Evolutionary conservation across 2,113 vertebrate species (phyloP), one percentile per base, ranked within the genome.

Genomic region (Xenopus laevis): DNA sequence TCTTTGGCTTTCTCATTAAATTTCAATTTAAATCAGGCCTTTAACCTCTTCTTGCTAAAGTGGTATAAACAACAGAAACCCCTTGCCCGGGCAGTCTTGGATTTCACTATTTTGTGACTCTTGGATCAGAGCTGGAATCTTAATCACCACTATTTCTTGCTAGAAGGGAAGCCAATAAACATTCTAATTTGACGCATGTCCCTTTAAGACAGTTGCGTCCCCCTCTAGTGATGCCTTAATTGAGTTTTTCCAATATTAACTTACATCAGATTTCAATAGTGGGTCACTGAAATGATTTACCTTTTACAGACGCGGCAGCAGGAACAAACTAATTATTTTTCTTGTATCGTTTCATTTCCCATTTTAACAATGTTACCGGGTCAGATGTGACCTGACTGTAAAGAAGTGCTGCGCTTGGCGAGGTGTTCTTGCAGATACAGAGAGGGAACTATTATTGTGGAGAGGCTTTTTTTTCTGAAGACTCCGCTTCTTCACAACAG

Each of bases 251-350:
- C 47, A 50, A 50, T 50, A 50, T 55, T 55, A 55, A 16, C 17
- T 55, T 16, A 50, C 47, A 55, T n/a, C 8, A 55, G 53, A 55
- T 55, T 55, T 55, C 17, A 55, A 55, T 55, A 55, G 15, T 7
- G 8, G 53, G 53, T n/a, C 53, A n/a, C 53, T 55, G 53, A n/a
- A n/a, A 55, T 55, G 53, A 55, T 55, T n/a, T 55, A 55, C 53
- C 17, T 55, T 55, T 55, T n/a, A n/a, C 53, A n/a, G 13, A 55
- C 15, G 16, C 17, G 15, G 53, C 16, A 55, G 7, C 15, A 55
- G 53, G 53, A 55, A 55, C 53, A 55, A 55, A 55, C 53, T 55
- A 55, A 55, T 55, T 55, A 55, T 55, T 55, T n/a, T 55, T 9
- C 15, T 55, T 55, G 17, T 55, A n/a, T 55, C 15, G 9, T 55